Evolutionary conservation across 2,113 vertebrate species (phyloP).

Genomic region (Psammodynastes pulverulentus): DNA sequence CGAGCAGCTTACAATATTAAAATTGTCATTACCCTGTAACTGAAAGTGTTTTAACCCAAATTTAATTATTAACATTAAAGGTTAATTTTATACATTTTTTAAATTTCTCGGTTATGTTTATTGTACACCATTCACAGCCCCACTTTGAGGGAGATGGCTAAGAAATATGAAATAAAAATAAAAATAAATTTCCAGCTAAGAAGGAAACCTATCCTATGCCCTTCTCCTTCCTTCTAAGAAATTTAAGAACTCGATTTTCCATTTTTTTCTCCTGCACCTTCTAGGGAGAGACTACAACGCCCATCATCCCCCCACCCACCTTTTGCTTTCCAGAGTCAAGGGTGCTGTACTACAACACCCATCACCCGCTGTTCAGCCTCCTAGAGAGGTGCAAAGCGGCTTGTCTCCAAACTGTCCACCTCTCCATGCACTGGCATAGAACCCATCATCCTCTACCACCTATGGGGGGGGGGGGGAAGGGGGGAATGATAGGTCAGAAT

Average conservation of each 20-base stretch:
- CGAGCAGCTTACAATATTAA: background rate
- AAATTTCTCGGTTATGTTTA: background rate
- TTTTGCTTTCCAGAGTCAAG: background rate
- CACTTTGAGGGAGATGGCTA: background rate
- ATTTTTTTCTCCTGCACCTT: background rate
- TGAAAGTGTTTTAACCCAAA: background rate
- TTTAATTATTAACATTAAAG: background rate
- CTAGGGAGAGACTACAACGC: background rate
- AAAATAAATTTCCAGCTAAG: background rate
- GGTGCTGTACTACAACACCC: background rate
- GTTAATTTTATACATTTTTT: background rate
- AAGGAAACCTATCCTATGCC: background rate
- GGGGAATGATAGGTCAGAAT: background rate
- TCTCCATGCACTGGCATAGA: background rate
- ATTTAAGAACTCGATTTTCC: background rate
- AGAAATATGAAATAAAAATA: background rate
- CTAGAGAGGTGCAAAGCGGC: background rate
- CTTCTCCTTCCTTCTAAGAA: background rate
- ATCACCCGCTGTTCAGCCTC: background rate
- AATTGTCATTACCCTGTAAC: background rate
- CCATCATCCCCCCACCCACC: background rate
- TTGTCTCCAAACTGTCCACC: background rate
- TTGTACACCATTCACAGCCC: too few species aligned
- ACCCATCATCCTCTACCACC: background rate
- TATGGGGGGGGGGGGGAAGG: rapidly evolving